Evolutionary conservation across 2,113 vertebrate species (phyloP).

Genomic region (Peucedramus taeniatus): DNA sequence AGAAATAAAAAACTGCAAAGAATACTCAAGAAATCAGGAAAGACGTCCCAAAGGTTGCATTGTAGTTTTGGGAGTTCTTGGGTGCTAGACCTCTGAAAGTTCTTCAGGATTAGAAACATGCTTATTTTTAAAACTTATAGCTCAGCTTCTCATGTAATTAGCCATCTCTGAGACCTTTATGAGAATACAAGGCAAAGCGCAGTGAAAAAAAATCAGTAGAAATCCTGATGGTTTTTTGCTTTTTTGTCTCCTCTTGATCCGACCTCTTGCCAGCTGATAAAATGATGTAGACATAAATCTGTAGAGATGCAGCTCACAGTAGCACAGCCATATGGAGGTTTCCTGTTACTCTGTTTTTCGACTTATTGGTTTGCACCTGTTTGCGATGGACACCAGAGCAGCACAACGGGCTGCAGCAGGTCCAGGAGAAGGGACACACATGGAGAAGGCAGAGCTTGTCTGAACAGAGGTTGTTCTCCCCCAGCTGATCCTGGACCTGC

Average conservation of each 20-base stretch:
- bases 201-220: background rate
- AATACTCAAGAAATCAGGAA: background rate
- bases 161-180: background rate
- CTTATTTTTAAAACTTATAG: background rate
- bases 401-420: rapidly evolving
- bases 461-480: background rate
- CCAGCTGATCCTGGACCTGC: no score
- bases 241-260: background rate
- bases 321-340: background rate
- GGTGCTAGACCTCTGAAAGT: background rate
- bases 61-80: background rate
- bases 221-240: background rate
- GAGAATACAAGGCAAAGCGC: background rate
- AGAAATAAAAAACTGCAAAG: background rate
- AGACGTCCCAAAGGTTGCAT: background rate
- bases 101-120: background rate
- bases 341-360: background rate
- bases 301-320: background rate
- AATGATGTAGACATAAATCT: background rate
- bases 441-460: background rate
- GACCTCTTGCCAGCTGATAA: background rate
- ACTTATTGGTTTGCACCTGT: background rate
- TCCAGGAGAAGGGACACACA: background rate
- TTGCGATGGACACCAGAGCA: rapidly evolving
- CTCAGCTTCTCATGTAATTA: background rate